phyloP scores from a whole-genome alignment of 2,113 vertebrate genomes.

The Bos indicus region DNA sequence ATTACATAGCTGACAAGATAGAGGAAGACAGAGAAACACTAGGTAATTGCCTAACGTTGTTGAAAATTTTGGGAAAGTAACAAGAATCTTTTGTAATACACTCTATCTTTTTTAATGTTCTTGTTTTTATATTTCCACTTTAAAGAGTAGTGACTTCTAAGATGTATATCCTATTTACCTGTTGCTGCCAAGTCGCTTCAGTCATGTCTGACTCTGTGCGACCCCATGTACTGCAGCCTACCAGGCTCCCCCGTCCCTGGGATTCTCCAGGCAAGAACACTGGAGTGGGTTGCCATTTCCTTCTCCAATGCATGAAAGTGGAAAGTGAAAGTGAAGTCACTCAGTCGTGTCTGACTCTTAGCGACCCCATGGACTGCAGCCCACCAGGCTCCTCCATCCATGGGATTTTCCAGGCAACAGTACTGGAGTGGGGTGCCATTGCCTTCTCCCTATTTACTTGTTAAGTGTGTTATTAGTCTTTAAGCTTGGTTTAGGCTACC shows the following conservation, averaged over 20 bases:
- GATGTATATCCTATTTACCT: not conserved
- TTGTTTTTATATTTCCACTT: slow-evolving; percentile 16
- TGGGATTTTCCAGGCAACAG: no score
- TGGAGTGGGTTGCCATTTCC: no score
- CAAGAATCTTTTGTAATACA: not conserved
- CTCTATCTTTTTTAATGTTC: not conserved
- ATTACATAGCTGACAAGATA: not conserved
- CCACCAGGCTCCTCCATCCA: no score
- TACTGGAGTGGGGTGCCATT: no score
- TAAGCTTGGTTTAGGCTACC: not conserved
- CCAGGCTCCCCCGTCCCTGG: no score
- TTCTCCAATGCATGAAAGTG: no score
- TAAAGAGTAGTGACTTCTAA: not conserved
- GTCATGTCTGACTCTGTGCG: no score
- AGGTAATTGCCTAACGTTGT: not conserved
- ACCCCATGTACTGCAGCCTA: no score
- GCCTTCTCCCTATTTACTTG: not conserved
- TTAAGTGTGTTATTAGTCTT: not conserved
- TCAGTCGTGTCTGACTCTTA: no score
- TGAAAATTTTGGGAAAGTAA: not conserved
- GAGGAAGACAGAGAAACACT: not conserved
- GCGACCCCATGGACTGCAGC: no score
- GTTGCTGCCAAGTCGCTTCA: not conserved
- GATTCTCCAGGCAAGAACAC: no score
- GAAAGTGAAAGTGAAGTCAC: no score